These are phyloP conservation scores for Sorex araneus DNA, from an alignment of 2,113 vertebrate genomes.

Conservation along the genomic window DNA sequence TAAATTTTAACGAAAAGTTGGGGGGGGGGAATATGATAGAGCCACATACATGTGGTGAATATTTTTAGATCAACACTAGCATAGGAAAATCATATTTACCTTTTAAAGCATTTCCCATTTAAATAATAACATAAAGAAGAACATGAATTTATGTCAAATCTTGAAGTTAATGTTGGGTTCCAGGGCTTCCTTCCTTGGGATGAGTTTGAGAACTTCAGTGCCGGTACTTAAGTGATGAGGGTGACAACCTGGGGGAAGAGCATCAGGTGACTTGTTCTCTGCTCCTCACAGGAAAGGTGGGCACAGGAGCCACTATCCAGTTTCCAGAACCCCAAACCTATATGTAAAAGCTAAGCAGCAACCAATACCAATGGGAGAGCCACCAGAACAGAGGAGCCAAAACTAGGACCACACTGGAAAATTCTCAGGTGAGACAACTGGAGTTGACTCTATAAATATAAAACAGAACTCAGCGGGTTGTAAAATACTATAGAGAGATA, in stretches of 20 bases:
- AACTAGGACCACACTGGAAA: neutral
- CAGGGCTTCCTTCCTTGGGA: neutral
- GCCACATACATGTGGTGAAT: neutral
- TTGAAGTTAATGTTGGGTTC: neutral
- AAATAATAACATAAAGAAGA: neutral
- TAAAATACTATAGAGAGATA: neutral
- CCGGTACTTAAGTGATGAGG: neutral
- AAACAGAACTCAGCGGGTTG: neutral
- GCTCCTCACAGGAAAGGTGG: neutral
- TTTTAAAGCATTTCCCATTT: neutral
- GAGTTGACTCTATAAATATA: neutral
- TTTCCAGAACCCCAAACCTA: neutral
- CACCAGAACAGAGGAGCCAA: neutral
- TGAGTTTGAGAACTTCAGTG: neutral
- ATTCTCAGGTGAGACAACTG: neutral
- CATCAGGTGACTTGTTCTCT: neutral
- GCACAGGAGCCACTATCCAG: too few species aligned
- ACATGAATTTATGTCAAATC: neutral
- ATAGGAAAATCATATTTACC: neutral
- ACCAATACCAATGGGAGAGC: rapidly evolving
- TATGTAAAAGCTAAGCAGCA: neutral
- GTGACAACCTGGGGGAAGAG: neutral
- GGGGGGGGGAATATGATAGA: too few species aligned
- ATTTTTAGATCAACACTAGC: constrained; percentile 2
- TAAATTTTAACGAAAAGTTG: too few species aligned